Evolutionary conservation across 2,113 vertebrate genomes (phyloP).

Genomic region (Patagioenas fasciata): DNA sequence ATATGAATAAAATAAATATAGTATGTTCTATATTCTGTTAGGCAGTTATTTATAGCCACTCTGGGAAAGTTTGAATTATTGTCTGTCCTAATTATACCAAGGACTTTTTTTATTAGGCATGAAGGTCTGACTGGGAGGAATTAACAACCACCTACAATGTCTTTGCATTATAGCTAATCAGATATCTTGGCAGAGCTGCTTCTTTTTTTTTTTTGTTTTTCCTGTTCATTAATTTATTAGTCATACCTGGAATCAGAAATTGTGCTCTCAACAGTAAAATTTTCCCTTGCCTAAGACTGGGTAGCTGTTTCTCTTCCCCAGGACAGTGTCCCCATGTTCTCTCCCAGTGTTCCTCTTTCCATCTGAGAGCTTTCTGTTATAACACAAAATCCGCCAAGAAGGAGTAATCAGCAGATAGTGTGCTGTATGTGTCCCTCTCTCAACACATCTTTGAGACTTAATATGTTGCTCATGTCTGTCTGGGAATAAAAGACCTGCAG

Average conservation of each 20-base stretch:
- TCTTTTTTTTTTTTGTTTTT: not conserved
- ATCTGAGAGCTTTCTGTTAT: not conserved
- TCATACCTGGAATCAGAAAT: not conserved
- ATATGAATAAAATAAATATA: conserved; percentile 26
- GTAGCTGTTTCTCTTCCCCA: not conserved
- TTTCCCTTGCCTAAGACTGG: not conserved
- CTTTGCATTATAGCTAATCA: not conserved
- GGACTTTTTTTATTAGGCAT: conserved; percentile 4
- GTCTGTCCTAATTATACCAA: conserved; percentile 27
- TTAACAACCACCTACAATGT: not conserved
- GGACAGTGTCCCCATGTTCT: not conserved
- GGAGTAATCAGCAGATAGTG: not conserved
- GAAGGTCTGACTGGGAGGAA: conserved; percentile 16
- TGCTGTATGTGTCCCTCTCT: not conserved
- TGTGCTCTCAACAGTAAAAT: not conserved
- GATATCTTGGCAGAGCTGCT: not conserved
- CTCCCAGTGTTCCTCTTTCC: not conserved
- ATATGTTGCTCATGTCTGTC: not conserved
- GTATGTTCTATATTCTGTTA: not conserved
- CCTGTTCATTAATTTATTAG: not conserved
- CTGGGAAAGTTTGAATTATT: conserved; percentile 27
- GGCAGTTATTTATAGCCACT: conserved; percentile 26
- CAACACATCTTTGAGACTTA: not conserved
- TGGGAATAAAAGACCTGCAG: not conserved
- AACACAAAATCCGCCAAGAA: not conserved